phyloP scores from a whole-genome alignment of 2,888 invertebrate genomes.

The Coelopa pilipes region DNA sequence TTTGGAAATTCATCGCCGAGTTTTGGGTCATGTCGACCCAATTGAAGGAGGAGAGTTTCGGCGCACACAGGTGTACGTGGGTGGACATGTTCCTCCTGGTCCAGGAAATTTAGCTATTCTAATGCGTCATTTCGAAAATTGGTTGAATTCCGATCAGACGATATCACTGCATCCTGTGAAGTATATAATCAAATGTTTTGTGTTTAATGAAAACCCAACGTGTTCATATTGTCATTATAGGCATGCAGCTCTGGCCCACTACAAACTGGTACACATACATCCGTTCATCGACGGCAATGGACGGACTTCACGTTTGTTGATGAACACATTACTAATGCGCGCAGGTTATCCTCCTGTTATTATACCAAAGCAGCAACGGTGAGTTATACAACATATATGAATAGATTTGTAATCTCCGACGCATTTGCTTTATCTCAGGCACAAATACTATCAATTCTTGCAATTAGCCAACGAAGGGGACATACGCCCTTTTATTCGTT shows the following conservation, averaged over 20 bases:
- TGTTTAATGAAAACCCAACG: too few species aligned
- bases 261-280: conserved; percentile 96
- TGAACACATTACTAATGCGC: conserved; percentile 96
- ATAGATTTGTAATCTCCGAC: neutral
- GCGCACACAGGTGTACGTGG: conserved; percentile 91
- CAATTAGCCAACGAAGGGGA: conserved; percentile 95
- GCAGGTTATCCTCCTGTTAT: conserved; percentile 97
- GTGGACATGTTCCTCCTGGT: conserved; percentile 92
- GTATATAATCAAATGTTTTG: neutral
- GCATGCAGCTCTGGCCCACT: conserved; percentile 95
- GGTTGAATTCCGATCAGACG: conserved; percentile 92
- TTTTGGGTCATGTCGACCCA: conserved; percentile 95
- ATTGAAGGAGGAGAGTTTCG: conserved; percentile 89
- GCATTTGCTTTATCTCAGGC: conserved; percentile 63
- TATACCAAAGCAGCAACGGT: conserved; percentile 85
- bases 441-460: conserved; percentile 87
- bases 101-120: conserved; percentile 83
- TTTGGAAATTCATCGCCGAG: conserved; percentile 89
- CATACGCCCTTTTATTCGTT: conserved; percentile 93
- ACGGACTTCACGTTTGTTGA: conserved; percentile 91
- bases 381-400: conserved; percentile 30
- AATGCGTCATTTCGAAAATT: conserved; percentile 89
- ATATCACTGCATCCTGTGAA: conserved; percentile 85
- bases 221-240: conserved; percentile 65
- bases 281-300: conserved; percentile 98